Conservation (phyloP, 2,888 invertebrate species). For the Stratiomys singularior region DNA sequence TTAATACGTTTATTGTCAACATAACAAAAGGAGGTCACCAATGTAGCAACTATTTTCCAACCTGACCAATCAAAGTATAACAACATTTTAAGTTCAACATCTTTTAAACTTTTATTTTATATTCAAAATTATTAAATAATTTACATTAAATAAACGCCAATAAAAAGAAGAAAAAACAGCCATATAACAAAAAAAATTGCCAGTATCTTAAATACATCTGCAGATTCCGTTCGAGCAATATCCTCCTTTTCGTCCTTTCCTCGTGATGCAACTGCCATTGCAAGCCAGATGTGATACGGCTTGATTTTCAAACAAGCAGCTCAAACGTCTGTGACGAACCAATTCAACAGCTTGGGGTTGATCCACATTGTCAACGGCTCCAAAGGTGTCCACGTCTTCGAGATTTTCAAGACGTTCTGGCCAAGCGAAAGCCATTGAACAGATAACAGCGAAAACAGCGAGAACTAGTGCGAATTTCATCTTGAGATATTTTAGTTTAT, state of each 20-base stretch:
- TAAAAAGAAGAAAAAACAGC: too few species aligned
- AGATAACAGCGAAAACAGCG: conserved; percentile 1
- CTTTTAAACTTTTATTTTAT: too few species aligned
- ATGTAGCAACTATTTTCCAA: too few species aligned
- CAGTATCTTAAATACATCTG: conserved; percentile 17
- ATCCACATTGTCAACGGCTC: not conserved
- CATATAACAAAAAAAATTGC: too few species aligned
- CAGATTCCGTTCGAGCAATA: conserved; percentile 18
- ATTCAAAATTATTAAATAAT: too few species aligned
- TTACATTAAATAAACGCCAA: too few species aligned
- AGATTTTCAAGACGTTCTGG: too few species aligned
- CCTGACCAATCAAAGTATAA: too few species aligned
- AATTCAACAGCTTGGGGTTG: not conserved
- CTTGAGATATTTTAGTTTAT: not conserved
- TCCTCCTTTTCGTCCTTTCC: conserved; percentile 19
- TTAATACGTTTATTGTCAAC: too few species aligned
- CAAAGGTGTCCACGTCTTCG: not conserved
- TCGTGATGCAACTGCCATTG: conserved; percentile 3
- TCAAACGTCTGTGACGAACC: conserved; percentile 1
- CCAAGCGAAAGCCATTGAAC: not conserved
- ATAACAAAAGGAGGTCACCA: too few species aligned
- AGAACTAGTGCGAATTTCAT: conserved; percentile 26
- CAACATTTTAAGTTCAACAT: too few species aligned
- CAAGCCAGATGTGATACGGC: conserved; percentile 19
- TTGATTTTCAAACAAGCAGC: conserved; percentile 22